Conservation (phyloP, 1,140 invertebrate species). For the Cydia pomonella region DNA sequence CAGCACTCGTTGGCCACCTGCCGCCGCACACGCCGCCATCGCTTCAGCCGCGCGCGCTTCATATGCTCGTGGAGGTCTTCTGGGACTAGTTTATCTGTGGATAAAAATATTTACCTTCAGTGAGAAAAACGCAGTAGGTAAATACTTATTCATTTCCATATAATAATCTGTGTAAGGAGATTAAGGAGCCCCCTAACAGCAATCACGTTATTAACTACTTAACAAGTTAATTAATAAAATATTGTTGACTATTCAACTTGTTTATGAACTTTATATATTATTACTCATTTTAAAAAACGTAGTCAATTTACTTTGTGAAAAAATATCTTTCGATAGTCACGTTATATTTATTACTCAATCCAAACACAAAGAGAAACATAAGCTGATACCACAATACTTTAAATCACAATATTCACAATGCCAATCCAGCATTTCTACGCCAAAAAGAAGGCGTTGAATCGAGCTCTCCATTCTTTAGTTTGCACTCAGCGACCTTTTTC, state of each 20-base stretch:
- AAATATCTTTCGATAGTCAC: neutral
- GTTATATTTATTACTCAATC: neutral
- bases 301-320: too few relatives aligned
- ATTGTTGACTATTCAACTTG: too few relatives aligned
- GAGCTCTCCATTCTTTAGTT: conserved; percentile 18
- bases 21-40: conserved; percentile 59
- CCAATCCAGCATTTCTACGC: conserved; percentile 22
- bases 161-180: too few relatives aligned
- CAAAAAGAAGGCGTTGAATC: conserved; percentile 20
- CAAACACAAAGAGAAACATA: conserved; percentile 10
- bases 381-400: conserved; percentile 9
- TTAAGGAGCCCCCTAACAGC: too few relatives aligned
- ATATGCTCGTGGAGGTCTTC: conserved; percentile 49
- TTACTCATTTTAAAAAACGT: too few relatives aligned
- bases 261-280: too few relatives aligned
- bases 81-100: conserved; percentile 64
- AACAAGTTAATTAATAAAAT: too few relatives aligned
- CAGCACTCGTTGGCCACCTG: conserved; percentile 68
- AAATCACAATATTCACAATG: conserved; percentile 26
- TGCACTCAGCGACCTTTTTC: conserved; percentile 25
- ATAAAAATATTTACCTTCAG: conserved; percentile 30
- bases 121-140: too few relatives aligned
- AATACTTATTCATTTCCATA: too few relatives aligned
- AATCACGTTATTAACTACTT: too few relatives aligned
- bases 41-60: conserved; percentile 43